Evolutionary conservation across 2,888 invertebrate genomes (phyloP).

Genomic region (Agrochola circellaris): DNA sequence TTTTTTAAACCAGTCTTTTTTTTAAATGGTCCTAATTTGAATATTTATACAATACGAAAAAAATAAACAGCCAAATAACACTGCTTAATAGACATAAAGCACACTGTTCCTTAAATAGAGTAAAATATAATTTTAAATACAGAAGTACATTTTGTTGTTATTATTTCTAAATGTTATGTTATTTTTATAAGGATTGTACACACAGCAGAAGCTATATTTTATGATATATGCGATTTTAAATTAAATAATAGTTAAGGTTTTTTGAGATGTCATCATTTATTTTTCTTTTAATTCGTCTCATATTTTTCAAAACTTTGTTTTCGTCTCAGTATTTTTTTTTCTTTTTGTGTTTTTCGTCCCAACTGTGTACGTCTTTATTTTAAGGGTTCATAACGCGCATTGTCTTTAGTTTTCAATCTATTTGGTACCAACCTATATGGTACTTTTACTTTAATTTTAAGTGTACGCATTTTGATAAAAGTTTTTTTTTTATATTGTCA

Average conservation of each 20-base stretch:
- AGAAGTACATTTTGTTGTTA: slow-evolving; percentile 65
- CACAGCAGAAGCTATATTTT: slow-evolving; percentile 49
- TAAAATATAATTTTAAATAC: slow-evolving; percentile 10
- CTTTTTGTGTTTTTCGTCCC: neutral
- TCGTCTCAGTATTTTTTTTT: neutral
- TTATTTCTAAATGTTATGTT: slow-evolving; percentile 63
- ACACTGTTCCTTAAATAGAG: slow-evolving; percentile 13
- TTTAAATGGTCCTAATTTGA: neutral
- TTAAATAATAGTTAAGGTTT: slow-evolving; percentile 12
- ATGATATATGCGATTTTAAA: slow-evolving; percentile 22
- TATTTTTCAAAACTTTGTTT: neutral
- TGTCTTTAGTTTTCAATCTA: slow-evolving; percentile 72
- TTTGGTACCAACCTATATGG: slow-evolving; percentile 12
- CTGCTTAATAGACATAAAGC: neutral
- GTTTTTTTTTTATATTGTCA: slow-evolving; percentile 5
- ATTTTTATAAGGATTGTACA: slow-evolving; percentile 67
- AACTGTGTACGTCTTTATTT: slow-evolving; percentile 74
- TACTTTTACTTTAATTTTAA: slow-evolving; percentile 39
- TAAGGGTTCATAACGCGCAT: slow-evolving; percentile 76
- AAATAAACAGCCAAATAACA: slow-evolving; percentile 17
- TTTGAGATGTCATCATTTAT: neutral
- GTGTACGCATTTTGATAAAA: slow-evolving; percentile 8
- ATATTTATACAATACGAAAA: neutral
- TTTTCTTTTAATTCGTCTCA: neutral
- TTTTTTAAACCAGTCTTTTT: neutral